These are phyloP conservation scores for Andrena cerasifolii DNA, from an alignment of 1,140 invertebrate genomes.

Conservation along the genomic window DNA sequence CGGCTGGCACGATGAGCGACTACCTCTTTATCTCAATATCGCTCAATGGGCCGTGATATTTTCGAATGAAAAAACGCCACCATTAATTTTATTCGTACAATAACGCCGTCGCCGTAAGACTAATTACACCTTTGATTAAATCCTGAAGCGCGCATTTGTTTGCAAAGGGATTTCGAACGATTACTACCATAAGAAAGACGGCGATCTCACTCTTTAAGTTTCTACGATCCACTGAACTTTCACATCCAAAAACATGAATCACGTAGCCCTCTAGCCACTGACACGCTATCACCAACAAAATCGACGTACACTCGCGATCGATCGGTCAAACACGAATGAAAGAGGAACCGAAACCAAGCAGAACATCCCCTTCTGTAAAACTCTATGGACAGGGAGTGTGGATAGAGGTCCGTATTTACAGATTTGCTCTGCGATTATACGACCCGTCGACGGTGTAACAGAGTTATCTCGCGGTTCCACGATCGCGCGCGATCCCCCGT, in stretches of 20 bases:
- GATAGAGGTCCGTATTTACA: slow-evolving; percentile 1
- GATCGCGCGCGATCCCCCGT: background rate
- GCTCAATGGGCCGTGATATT: slow-evolving; percentile 43
- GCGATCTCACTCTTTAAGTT: too few relatives aligned
- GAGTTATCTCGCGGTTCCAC: slow-evolving; percentile 3
- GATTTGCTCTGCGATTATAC: background rate
- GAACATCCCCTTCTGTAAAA: too few relatives aligned
- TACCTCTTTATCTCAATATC: slow-evolving; percentile 45
- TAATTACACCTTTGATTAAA: background rate
- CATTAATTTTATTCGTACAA: slow-evolving; percentile 35
- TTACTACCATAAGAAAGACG: background rate
- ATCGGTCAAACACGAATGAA: background rate
- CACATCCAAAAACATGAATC: too few relatives aligned
- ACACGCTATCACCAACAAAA: too few relatives aligned
- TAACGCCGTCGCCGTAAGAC: background rate
- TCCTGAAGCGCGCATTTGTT: background rate
- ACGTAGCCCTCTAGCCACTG: too few relatives aligned
- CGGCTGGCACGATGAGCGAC: slow-evolving; percentile 43
- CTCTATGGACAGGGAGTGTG: background rate
- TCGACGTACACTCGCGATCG: too few relatives aligned
- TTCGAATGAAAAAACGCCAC: slow-evolving; percentile 24
- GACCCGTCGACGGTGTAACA: slow-evolving; percentile 2
- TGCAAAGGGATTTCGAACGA: background rate
- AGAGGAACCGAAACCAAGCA: background rate
- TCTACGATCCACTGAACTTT: too few relatives aligned